phyloP scores from a whole-genome alignment of 30 jellyfish, hydroid and myxozoan genomes.

The Hydra vulgaris region DNA sequence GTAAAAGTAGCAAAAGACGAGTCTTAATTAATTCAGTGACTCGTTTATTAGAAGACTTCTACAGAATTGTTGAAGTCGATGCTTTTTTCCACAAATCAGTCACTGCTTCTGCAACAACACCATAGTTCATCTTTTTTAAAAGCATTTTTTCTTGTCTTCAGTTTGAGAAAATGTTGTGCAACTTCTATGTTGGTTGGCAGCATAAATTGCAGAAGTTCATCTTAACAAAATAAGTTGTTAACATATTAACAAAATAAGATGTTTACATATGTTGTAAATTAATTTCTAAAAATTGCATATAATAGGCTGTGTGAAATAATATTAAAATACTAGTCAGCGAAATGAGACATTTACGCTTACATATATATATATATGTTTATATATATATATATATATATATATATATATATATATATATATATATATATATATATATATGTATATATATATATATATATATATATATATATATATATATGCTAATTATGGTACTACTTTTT shows the following conservation, averaged over 20 bases:
- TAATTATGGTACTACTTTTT: too few species aligned
- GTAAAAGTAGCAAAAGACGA: background rate
- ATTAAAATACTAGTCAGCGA: background rate
- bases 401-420: too few species aligned
- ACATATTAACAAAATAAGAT: background rate
- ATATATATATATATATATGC: too few species aligned
- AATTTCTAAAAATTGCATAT: background rate
- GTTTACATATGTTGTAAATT: background rate
- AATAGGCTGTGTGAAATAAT: background rate
- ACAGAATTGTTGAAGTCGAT: background rate
- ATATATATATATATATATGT: too few species aligned
- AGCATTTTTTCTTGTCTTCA: background rate
- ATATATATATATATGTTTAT: too few species aligned
- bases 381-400: too few species aligned
- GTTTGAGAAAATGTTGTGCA: background rate
- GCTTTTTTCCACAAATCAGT: background rate
- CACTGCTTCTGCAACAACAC: background rate
- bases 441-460: too few species aligned
- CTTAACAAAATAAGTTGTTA: too few species aligned
- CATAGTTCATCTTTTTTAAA: background rate
- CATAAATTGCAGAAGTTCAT: background rate
- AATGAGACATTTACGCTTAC: background rate
- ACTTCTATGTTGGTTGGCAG: background rate
- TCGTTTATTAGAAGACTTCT: background rate
- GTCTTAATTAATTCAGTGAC: background rate